Evolutionary conservation across 2,888 invertebrate genomes (phyloP), one percentile per base, ranked within the genome.

Genomic region (Idaea aversata): DNA sequence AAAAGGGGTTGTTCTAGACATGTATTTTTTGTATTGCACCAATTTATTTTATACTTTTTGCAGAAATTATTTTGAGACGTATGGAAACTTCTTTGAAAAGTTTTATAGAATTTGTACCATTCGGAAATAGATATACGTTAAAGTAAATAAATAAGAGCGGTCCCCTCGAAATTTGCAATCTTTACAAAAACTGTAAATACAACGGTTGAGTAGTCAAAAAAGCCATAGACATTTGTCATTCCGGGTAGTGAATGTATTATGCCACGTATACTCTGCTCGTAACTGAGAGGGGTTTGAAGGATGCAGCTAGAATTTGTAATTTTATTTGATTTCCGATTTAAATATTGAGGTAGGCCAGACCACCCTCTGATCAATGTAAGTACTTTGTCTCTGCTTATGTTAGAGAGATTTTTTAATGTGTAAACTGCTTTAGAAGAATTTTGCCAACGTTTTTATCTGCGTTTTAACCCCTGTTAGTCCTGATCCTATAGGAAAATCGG

Each of bases 161-260:
- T 64, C 61, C 64, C 66, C 15, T 62, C 67, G 68, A 67, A 47
- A 47, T 47, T 47, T 47, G 63, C 64, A 63, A 67, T 64, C 65
- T 68, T 67, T 65, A 38, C 67, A 66, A 68, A 69, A 70, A 72
- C 70, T 72, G 76, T 77, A 78, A 79, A 80, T 77, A 80, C 77
- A 76, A 79, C 78, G 76, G 78, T 78, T 77, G 77, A 72, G 70
- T 78, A 74, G 77, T 79, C 82, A 84, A 84, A 85, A 87, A 85
- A 85, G 81, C 81, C 81, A 80, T 85, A 80, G 84, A 78, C 83
- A 81, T 84, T 86, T 86, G 86, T 84, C 84, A 84, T 84, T 84
- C 82, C 78, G 78, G 78, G 78, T 80, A 76, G 77, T 77, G 77
- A 76, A 77, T 77, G 76, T 77, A 76, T 77, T 75, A 77, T 73